Base-by-base conservation (phyloP, 2,797 vertebrate genomes). In the Xerus rutilus region DNA sequence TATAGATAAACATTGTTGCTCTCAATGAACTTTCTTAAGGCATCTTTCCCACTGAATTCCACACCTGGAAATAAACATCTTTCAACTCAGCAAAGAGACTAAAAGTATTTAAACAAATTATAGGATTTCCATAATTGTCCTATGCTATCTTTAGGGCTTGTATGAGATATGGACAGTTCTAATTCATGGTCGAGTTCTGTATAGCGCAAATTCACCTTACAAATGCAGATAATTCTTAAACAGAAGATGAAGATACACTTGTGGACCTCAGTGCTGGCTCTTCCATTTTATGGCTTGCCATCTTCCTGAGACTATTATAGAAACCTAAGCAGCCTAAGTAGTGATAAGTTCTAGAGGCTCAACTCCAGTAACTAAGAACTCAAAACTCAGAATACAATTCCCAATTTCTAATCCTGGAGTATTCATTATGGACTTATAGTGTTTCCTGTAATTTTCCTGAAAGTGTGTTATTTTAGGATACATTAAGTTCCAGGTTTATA, bases 381-480 rank as follows among this genome's bases (percentile, higher is more conserved):
- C 28, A 77, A 85, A 91, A 90, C 69, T 32, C 35, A 21, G 39
- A n/a, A 77, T 52, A 77, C 7, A 86, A 23, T 18, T 54, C 23
- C 20, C 3, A 32, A 49, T 92, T 54, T 76, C 32, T 43, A 78
- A 57, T 81, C 47, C n/a, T 47, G 10, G 73, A 81, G 65, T n/a
- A 89, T 43, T 92, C 30, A 54, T 74, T 69, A 70, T 39, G 70
- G 11, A 76, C 28, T 65, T 76, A 7, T 12, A 94, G 52, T 74
- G 28, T 21, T 64, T 35, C n/a, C 54, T 73, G 8, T 78, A 72
- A n/a, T 74, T 95, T 73, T 95, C n/a, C 77, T 79, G 45, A 79
- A 93, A 59, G 59, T 47, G 4, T 83, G 28, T 83, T 70, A 94
- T 65, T 95, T 96, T 88, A 87, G 52, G 52, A 81, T 14, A 85